These are phyloP conservation scores for Actenoides hombroni DNA, from an alignment of 2,113 vertebrate genomes.

Conservation along the genomic window DNA sequence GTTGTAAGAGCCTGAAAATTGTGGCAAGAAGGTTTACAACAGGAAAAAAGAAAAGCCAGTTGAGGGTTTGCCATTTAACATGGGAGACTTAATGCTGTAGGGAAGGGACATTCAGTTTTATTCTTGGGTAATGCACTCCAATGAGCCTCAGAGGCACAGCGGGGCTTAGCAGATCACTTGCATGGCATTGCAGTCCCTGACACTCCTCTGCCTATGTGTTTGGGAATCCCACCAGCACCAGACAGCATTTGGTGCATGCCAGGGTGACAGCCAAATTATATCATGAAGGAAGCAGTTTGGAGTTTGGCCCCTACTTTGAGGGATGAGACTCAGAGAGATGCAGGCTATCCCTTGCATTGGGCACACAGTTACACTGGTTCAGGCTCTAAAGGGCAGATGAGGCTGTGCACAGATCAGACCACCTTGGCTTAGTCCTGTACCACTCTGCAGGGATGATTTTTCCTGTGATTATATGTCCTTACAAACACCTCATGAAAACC, in stretches of 20 bases:
- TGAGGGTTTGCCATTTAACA: not conserved
- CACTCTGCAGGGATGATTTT: not conserved
- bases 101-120: not conserved
- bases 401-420: not conserved
- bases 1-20: not conserved
- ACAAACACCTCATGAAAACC: not conserved
- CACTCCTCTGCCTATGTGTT: rapidly evolving
- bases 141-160: not conserved
- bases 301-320: not conserved
- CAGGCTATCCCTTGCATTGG: not conserved
- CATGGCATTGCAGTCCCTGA: not conserved
- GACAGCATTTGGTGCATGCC: rapidly evolving
- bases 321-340: not conserved
- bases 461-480: not conserved
- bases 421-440: not conserved
- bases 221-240: not conserved
- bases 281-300: not conserved
- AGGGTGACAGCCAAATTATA: rapidly evolving
- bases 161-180: not conserved
- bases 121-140: not conserved
- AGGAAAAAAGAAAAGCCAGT: not conserved
- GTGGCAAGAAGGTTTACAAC: not conserved
- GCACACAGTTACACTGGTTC: not conserved
- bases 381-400: not conserved
- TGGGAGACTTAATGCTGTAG: not conserved